Base-by-base conservation (phyloP, 2,888 invertebrate genomes). In the Acanthosepion lycidas region DNA sequence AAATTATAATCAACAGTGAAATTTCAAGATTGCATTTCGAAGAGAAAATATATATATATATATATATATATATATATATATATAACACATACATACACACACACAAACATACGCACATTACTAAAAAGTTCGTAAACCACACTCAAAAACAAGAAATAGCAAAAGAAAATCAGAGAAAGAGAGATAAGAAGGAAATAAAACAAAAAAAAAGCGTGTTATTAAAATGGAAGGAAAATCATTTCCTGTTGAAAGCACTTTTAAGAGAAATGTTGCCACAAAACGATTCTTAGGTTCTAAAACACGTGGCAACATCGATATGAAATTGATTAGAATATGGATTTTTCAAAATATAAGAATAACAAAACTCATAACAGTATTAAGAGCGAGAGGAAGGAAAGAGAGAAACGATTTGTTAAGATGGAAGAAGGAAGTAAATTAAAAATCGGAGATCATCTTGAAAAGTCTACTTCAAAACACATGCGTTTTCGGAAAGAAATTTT, bases 301-400 rank as follows among this genome's bases (percentile, higher is more conserved):
- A 78, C 78, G 78, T 78, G 78, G 78, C 15, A 78, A 78, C 78
- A 78, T 78, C 78, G 78, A 78, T 78, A 78, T 78, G 78, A 78
- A 78, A 78, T 78, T 78, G 78, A 78, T 78, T 78, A 78, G 78
- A 78, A 78, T 78, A 78, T 78, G 33, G 78, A 78, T 78, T 78
- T 78, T 78, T 78, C 33, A 9, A n/a, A 78, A 78, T 78, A 78
- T 33, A 78, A 78, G 33, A 78, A n/a, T 78, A 15, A n/a, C 33
- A 33, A 33, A 33, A 78, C 12, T 78, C 78, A 78, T 33, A 15
- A 78, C n/a, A 78, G 33, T 78, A 78, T 33, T 78, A 15, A 78
- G 33, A n/a, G 12, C 5, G 78, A 15, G n/a, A n/a, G 15, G 15
- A n/a, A n/a, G 18, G n/a, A 33, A 12, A n/a, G 18, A n/a, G 15